Percentiles rank a stretch among this genome's conserved stretches.
phyloP scores from a whole-genome alignment of 2,797 vertebrate species.

The Tarsius wallacei region DNA sequence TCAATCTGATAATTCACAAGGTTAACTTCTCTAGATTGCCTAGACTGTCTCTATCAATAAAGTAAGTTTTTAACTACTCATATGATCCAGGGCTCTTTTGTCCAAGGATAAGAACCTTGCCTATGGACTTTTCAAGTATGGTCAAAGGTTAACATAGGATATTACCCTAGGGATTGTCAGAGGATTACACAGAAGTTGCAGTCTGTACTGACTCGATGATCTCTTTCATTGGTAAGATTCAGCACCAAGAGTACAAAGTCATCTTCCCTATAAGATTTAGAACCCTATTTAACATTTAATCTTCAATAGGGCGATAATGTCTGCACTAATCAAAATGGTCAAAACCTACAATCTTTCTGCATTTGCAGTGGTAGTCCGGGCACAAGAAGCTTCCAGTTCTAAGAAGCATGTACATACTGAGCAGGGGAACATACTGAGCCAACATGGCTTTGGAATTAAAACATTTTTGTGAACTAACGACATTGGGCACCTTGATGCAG shows the following conservation, averaged over 20 bases:
- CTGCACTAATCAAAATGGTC: not conserved
- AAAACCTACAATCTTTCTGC: not conserved
- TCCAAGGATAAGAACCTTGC: not conserved
- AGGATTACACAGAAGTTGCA: not conserved
- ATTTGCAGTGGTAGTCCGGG: not conserved
- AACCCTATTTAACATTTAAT: not conserved
- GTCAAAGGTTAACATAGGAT: not conserved
- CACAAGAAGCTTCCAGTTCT: not conserved
- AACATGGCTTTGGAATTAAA: not conserved
- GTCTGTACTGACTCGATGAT: not conserved
- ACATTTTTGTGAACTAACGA: constrained; percentile 2
- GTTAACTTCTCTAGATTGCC: not conserved
- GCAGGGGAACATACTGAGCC: not conserved
- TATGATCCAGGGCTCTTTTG: not conserved
- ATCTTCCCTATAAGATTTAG: not conserved
- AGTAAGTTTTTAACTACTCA: not conserved
- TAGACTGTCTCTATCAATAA: constrained; percentile 13
- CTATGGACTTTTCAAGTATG: not conserved
- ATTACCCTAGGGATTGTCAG: not conserved
- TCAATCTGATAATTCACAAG: not conserved
- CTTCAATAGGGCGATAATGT: not conserved
- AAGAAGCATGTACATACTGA: not conserved
- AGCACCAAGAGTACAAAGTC: not conserved
- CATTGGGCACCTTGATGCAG: not conserved
- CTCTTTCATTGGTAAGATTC: not conserved